A percentile compares a stretch with the other conserved stretches of the same genome.
phyloP scores from a whole-genome alignment of 2,888 invertebrate genomes.

The Brachyptera putata region DNA sequence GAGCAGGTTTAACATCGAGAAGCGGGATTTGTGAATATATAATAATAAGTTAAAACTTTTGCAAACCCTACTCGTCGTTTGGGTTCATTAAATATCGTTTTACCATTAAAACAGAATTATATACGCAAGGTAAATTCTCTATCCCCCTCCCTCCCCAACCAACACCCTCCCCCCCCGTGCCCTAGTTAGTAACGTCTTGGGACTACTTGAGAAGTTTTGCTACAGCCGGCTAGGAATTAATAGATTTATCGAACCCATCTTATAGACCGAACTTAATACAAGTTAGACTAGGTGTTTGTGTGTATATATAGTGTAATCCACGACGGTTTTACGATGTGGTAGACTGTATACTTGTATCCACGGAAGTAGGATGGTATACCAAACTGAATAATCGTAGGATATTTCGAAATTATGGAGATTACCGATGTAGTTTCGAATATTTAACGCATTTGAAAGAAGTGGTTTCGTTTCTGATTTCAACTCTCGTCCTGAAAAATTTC shows the following conservation, averaged over 20 bases:
- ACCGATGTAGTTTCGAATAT: too few species aligned
- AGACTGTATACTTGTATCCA: too few species aligned
- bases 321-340: too few species aligned
- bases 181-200: not conserved
- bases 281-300: too few species aligned
- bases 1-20: not conserved
- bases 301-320: too few species aligned
- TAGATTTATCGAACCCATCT: not conserved
- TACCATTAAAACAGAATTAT: not conserved
- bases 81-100: slow-evolving; percentile 7
- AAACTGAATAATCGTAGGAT: too few species aligned
- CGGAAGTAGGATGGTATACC: too few species aligned
- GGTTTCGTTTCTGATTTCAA: too few species aligned
- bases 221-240: not conserved
- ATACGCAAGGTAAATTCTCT: not conserved
- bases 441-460: too few species aligned
- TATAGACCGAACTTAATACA: too few species aligned
- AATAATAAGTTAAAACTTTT: not conserved
- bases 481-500: too few species aligned
- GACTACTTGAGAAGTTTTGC: not conserved
- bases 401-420: too few species aligned
- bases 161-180: not conserved
- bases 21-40: slow-evolving; percentile 4
- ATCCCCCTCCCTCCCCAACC: not conserved
- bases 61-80: not conserved